phyloP scores from a whole-genome alignment of 2,888 invertebrate genomes.

The Rhamnusium bicolor region DNA sequence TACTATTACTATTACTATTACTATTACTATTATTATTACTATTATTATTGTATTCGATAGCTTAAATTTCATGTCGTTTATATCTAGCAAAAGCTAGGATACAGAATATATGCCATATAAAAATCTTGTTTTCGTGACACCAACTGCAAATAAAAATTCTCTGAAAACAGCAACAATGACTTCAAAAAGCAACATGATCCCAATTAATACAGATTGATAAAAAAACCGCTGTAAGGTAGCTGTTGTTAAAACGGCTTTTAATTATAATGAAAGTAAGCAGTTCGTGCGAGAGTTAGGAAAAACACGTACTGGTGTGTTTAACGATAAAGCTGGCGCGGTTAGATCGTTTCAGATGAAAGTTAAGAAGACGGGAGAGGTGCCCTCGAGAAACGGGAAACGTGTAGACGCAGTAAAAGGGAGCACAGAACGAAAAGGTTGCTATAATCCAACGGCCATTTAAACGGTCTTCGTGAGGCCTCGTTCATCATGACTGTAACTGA shows the following conservation, averaged over 20 bases:
- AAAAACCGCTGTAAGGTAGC: not conserved
- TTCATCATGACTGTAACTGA: constrained; percentile 59
- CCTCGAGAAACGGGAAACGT: constrained; percentile 44
- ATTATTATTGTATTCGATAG: too few species aligned
- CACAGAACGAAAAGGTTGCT: constrained; percentile 37
- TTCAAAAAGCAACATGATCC: constrained; percentile 1
- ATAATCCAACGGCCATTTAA: constrained; percentile 52
- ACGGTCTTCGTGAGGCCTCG: constrained; percentile 47
- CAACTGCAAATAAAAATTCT: not conserved
- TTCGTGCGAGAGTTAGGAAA: constrained; percentile 5
- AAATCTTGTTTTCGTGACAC: not conserved
- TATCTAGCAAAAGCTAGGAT: too few species aligned
- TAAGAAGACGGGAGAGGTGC: constrained; percentile 18
- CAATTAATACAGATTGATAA: constrained; percentile 11
- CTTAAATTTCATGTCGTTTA: too few species aligned
- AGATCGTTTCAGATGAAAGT: constrained; percentile 14
- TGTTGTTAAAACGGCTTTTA: constrained; percentile 18
- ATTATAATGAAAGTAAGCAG: constrained; percentile 20
- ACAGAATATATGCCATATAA: too few species aligned
- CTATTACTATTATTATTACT: too few species aligned
- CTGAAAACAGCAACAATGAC: not conserved
- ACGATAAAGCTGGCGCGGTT: constrained; percentile 18
- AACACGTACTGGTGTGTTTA: constrained; percentile 21
- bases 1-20: too few species aligned
- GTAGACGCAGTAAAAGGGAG: constrained; percentile 42